Base-by-base conservation (phyloP, 2,797 vertebrate species). In the Gallirallus australis region DNA sequence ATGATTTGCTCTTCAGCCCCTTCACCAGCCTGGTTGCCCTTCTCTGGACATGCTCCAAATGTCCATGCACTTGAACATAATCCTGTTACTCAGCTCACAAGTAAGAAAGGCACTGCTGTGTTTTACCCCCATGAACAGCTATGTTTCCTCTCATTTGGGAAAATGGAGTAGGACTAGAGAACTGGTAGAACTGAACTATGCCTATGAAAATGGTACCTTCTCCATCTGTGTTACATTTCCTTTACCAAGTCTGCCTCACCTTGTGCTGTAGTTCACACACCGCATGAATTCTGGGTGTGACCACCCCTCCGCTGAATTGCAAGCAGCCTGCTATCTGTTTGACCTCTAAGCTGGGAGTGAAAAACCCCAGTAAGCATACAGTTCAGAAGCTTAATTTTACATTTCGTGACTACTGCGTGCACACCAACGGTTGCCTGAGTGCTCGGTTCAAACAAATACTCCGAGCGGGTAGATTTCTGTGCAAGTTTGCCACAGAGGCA, bases 81-180 rank as follows among this genome's bases (percentile, higher is more conserved):
- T 82, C 52, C 68, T 15, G 2, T 77, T 89, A 37, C 37, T 91
- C 64, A 19, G 1, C 39, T 84, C 78, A 47, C 27, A 56, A 11
- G 0, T 21, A 5, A 33, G 42, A 39, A 89, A 82, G 7, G 24
- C 0, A 0, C n/a, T 45, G 35, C 53, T 37, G 2, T 6, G 39
- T 39, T 37, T 48, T 20, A 37, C 45, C 54, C 71, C 89, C 90
- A 42, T 30, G 54, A 69, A 39, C 5, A 14, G 40, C 81, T 27
- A 4, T 33, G 5, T 57, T 82, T 52, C 54, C 3, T 19, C 47
- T 64, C 42, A 14, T 84, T 23, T 60, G 60, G 66, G 48, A 86
- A 57, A 57, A 24, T 19, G 33, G 39, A 61, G 28, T 30, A 72
- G 65, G 24, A 73, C 57, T 2, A 39, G 28, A 48, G 28, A 88